Conservation (phyloP, 2,888 invertebrate species). For the Tenthredo livida region DNA sequence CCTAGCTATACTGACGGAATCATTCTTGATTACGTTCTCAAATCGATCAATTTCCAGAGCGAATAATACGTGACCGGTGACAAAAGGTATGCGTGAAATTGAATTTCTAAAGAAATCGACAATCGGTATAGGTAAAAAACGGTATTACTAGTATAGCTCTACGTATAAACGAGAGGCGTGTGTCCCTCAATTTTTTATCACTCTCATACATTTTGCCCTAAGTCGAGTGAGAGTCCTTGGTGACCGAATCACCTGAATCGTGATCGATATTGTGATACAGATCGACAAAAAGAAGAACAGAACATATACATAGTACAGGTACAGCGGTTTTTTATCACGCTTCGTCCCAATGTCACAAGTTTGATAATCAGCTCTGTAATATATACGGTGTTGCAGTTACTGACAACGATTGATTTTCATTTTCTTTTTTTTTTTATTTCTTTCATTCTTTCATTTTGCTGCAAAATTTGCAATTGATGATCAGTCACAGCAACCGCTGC, state of each 20-base stretch:
- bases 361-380: neutral
- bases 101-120: slow-evolving; percentile 3
- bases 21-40: neutral
- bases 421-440: neutral
- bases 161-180: neutral
- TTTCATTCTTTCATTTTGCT: neutral
- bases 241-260: neutral
- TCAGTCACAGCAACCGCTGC: neutral
- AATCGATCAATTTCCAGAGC: neutral
- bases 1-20: no score
- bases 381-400: neutral
- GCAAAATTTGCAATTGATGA: neutral
- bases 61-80: neutral
- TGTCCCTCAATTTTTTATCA: neutral
- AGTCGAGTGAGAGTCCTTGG: neutral
- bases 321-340: neutral
- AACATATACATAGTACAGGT: no score
- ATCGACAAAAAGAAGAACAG: neutral
- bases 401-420: neutral
- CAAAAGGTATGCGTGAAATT: neutral
- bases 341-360: neutral
- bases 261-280: slow-evolving; percentile 5
- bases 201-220: neutral
- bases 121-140: neutral
- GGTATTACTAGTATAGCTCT: neutral